A percentile compares a stretch with the other conserved stretches of the same genome.
Evolutionary conservation across 1,140 invertebrate genomes (phyloP).

Genomic region (Hycleus phaleratus): DNA sequence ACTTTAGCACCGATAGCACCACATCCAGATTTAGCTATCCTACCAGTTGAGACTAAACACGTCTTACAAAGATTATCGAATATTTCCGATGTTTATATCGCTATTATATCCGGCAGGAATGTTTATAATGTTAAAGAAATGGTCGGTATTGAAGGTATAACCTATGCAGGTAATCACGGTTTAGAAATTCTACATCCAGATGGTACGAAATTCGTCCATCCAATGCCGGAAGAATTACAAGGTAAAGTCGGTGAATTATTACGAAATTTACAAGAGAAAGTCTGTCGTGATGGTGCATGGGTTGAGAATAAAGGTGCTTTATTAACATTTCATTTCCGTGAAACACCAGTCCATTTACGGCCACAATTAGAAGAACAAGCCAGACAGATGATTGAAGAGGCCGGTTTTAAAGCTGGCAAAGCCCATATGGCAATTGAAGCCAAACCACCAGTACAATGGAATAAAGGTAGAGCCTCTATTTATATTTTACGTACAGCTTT

Average conservation of each 20-base stretch:
- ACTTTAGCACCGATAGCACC: conserved; percentile 81
- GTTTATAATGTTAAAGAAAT: conserved; percentile 83
- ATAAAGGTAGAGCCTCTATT: conserved; percentile 83
- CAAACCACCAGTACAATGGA: conserved; percentile 82
- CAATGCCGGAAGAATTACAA: conserved; percentile 78
- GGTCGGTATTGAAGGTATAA: conserved; percentile 85
- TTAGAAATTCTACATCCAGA: conserved; percentile 84
- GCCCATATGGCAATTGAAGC: conserved; percentile 82
- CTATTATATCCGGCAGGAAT: conserved; percentile 78
- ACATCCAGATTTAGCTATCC: conserved; percentile 77
- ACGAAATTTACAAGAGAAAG: conserved; percentile 68
- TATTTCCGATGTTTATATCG: conserved; percentile 80
- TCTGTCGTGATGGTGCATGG: conserved; percentile 82
- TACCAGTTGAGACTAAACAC: conserved; percentile 77
- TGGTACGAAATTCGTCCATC: conserved; percentile 83
- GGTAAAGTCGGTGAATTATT: conserved; percentile 71
- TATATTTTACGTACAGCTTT: conserved; percentile 84
- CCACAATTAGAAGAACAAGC: conserved; percentile 44
- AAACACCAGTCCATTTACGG: conserved; percentile 62
- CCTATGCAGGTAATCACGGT: conserved; percentile 85
- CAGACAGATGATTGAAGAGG: conserved; percentile 60
- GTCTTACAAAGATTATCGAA: conserved; percentile 77
- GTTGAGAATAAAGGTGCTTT: conserved; percentile 85
- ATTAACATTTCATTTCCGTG: conserved; percentile 81
- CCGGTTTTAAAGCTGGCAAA: conserved; percentile 66